Conservation (phyloP, 2,888 invertebrate genomes). For the Orthosia gothica region DNA sequence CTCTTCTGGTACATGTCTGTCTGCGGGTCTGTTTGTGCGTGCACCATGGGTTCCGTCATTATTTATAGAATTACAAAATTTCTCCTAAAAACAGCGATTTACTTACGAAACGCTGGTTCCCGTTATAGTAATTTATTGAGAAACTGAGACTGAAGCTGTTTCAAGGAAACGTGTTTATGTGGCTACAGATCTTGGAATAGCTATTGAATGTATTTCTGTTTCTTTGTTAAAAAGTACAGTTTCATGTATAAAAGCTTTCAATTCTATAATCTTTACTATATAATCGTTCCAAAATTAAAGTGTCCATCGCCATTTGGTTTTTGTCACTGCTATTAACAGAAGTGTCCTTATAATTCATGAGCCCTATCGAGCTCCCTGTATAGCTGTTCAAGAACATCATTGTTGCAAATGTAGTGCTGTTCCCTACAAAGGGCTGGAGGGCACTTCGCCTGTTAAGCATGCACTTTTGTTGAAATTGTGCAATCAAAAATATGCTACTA, state of each 20-base stretch:
- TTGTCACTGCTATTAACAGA: conserved; percentile 60
- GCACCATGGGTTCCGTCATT: conserved; percentile 58
- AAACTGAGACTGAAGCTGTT: conserved; percentile 31
- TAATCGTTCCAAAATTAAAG: not conserved
- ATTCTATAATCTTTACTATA: not conserved
- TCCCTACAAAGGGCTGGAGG: conserved; percentile 70
- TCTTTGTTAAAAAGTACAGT: conserved; percentile 7
- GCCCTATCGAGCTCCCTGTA: conserved; percentile 67
- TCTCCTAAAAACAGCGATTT: conserved; percentile 56
- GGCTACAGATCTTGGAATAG: conserved; percentile 25
- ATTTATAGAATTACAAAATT: conserved; percentile 68
- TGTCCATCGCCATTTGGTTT: conserved; percentile 20
- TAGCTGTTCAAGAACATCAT: conserved; percentile 72
- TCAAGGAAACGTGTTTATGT: conserved; percentile 26
- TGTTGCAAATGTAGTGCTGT: conserved; percentile 76
- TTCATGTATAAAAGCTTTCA: not conserved
- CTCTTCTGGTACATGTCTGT: conserved; percentile 79
- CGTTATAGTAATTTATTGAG: conserved; percentile 44
- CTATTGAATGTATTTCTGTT: not conserved
- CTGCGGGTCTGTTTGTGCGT: conserved; percentile 72
- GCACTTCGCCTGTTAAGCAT: conserved; percentile 49
- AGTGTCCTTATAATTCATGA: conserved; percentile 63
- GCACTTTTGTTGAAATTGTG: conserved; percentile 44
- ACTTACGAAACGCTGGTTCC: conserved; percentile 48
- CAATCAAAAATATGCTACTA: conserved; percentile 29